A percentile compares a stretch with the other conserved stretches of the same genome.
Evolutionary conservation across 2,113 vertebrate species (phyloP).

Genomic region (Miniopterus natalensis): DNA sequence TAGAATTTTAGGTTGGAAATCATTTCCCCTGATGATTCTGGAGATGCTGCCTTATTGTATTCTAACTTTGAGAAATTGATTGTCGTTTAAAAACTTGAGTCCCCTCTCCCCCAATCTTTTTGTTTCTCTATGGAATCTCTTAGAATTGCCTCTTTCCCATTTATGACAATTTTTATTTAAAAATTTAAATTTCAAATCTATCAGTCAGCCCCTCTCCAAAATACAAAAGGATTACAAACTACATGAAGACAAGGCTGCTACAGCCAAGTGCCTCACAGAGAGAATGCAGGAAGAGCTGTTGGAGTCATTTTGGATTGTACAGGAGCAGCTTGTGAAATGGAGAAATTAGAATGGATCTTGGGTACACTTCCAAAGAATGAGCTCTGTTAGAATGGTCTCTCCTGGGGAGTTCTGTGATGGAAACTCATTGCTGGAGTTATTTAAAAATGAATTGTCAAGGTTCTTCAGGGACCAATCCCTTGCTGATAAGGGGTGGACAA

Average conservation of each 20-base stretch:
- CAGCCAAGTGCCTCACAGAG: slow-evolving; percentile 4
- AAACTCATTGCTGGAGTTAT: slow-evolving; percentile 72
- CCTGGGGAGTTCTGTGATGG: slow-evolving; percentile 60
- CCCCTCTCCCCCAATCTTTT: neutral
- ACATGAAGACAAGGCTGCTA: neutral
- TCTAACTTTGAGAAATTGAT: slow-evolving; percentile 8
- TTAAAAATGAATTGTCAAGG: slow-evolving; percentile 73
- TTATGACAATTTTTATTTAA: slow-evolving; percentile 2
- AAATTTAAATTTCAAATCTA: slow-evolving; percentile 3
- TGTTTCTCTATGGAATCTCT: neutral
- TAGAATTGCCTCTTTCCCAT: slow-evolving; percentile 15
- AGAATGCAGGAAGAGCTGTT: neutral
- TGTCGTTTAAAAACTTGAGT: neutral
- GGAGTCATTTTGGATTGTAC: slow-evolving; percentile 64
- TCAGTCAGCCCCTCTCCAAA: neutral
- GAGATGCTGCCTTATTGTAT: neutral
- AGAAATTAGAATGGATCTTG: slow-evolving; percentile 79
- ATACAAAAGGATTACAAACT: slow-evolving; percentile 36
- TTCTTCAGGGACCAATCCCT: slow-evolving; percentile 61
- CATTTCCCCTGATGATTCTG: neutral
- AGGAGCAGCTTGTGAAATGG: slow-evolving; percentile 73
- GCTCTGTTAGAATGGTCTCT: slow-evolving; percentile 62
- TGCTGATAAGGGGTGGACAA: slow-evolving; percentile 29
- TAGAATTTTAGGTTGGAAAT: neutral
- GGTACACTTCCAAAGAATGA: slow-evolving; percentile 76